These are phyloP conservation scores for Benitochromis conjunctus DNA, from an alignment of 2,113 vertebrate species.

Conservation along the genomic window DNA sequence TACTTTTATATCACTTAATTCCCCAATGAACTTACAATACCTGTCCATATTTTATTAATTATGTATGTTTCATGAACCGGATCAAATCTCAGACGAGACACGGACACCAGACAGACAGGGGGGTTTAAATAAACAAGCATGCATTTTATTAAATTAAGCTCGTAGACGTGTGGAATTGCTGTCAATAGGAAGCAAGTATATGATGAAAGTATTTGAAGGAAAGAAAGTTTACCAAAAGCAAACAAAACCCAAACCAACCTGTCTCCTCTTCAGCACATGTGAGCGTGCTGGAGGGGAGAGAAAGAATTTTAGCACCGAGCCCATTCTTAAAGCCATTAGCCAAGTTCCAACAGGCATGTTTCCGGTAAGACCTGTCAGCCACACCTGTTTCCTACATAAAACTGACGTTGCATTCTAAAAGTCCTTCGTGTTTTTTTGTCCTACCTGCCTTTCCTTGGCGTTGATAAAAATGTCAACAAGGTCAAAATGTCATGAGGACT, in stretches of 20 bases:
- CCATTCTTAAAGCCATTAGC: not conserved
- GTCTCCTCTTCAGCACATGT: not conserved
- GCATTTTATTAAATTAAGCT: not conserved
- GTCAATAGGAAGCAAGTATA: not conserved
- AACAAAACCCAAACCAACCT: not conserved
- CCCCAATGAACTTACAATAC: not conserved
- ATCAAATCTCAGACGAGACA: not conserved
- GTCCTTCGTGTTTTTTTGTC: not conserved
- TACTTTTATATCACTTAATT: not conserved
- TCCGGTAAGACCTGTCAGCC: not conserved
- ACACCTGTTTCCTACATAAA: not conserved
- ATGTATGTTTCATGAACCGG: not conserved
- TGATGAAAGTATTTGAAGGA: not conserved
- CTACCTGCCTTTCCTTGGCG: not conserved
- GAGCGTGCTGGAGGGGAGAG: not conserved
- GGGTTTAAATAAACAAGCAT: not conserved
- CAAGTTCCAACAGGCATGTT: not conserved
- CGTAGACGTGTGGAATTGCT: not conserved
- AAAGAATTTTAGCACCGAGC: not conserved
- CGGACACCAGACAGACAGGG: not conserved
- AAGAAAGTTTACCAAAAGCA: not conserved
- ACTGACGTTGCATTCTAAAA: not conserved
- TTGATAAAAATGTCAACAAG: not conserved
- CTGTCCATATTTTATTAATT: not conserved
- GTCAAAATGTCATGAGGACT: not conserved